These are phyloP conservation scores for Chroicocephalus ridibundus DNA, from an alignment of 2,113 vertebrate species.

Conservation along the genomic window DNA sequence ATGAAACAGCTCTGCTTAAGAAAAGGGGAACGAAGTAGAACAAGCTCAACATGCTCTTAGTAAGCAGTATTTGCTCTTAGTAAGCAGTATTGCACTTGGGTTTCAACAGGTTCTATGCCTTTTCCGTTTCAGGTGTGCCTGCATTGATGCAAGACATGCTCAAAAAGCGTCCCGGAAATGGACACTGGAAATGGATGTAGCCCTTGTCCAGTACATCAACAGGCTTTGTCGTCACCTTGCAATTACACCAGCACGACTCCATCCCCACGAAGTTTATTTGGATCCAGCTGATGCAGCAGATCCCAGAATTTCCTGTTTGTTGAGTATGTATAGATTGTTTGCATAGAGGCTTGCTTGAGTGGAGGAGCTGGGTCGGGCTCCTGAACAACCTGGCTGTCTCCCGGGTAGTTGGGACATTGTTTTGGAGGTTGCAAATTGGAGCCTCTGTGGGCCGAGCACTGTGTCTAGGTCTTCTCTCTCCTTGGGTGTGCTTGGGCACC, in stretches of 20 bases:
- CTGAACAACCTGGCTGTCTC: not conserved
- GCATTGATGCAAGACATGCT: constrained; percentile 89
- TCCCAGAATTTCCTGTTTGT: constrained; percentile 85
- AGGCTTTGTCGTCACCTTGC: constrained; percentile 94
- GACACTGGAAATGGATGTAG: constrained; percentile 94
- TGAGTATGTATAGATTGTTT: constrained; percentile 73
- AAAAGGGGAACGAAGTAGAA: not conserved
- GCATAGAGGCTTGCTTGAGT: fast-evolving
- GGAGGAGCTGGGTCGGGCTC: not conserved
- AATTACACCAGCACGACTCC: constrained; percentile 91
- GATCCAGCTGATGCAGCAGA: constrained; percentile 87
- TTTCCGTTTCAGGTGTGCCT: constrained; percentile 83
- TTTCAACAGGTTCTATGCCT: not conserved
- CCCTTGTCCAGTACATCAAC: constrained; percentile 91
- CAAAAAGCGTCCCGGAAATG: constrained; percentile 93
- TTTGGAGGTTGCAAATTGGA: not conserved
- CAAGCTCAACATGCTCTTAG: not conserved
- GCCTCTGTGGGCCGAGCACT: not conserved
- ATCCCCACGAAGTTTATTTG: constrained; percentile 95
- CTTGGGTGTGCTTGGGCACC: not conserved
- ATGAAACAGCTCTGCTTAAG: not conserved
- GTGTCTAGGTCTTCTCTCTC: not conserved
- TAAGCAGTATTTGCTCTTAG: not conserved
- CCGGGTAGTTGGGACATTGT: not conserved
- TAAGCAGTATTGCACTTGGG: fast-evolving